phyloP scores from a whole-genome alignment of 2,797 vertebrate species.

The Megaceryle alcyon region DNA sequence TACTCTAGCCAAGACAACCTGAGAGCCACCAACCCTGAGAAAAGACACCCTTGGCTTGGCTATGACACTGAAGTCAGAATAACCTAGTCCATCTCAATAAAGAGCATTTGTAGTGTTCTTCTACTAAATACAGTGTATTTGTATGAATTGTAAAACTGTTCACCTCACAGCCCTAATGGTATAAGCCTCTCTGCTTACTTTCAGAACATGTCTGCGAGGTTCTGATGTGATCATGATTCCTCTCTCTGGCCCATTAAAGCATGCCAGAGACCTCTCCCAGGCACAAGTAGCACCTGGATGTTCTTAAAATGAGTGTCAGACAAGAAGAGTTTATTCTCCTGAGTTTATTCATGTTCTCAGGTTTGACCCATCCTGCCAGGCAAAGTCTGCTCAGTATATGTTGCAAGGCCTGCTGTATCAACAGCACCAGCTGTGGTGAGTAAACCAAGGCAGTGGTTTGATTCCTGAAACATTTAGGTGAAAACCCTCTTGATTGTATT shows the following conservation, averaged over 20 bases:
- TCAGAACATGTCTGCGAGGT: neutral
- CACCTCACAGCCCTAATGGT: neutral
- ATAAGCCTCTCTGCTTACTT: neutral
- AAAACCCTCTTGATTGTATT: conserved; percentile 15
- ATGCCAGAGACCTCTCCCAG: neutral
- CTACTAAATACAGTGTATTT: neutral
- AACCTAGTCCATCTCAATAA: neutral
- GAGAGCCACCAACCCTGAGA: neutral
- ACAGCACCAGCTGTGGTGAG: conserved; percentile 20
- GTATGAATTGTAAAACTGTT: neutral
- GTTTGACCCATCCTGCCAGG: neutral
- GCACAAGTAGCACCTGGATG: neutral
- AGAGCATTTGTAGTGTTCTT: neutral
- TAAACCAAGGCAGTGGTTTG: conserved; percentile 35
- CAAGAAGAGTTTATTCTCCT: conserved; percentile 15
- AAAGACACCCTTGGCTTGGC: neutral
- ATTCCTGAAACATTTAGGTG: conserved; percentile 18
- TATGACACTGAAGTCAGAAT: neutral
- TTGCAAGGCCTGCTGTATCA: conserved; percentile 7
- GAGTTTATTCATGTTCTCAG: neutral
- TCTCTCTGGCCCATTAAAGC: neutral
- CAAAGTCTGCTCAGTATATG: neutral
- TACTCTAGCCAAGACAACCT: too few relatives aligned
- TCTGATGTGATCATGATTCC: neutral
- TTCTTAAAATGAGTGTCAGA: conserved; percentile 4